Base-by-base conservation (phyloP, 1,140 invertebrate species). In the honey bee (Apis mellifera) region DNA sequence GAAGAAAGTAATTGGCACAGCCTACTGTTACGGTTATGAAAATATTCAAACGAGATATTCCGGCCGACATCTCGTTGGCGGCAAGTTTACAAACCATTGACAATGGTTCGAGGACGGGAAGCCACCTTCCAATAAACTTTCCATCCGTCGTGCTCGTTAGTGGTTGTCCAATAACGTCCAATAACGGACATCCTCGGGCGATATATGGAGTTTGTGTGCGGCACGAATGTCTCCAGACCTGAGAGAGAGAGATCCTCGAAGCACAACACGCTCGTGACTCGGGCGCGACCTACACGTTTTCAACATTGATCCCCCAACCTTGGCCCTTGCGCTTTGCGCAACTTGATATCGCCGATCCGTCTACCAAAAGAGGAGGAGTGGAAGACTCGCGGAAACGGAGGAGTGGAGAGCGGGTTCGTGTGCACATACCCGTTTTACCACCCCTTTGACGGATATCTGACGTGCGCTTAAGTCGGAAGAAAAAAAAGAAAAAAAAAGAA, bases 91-190 rank as follows among this genome's bases (percentile, higher is more conserved):
- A 59, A 42, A 62, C 19, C 59, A 83, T 64, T 77, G 48, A 72
- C 64, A n/a, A 26, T 73, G 54, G 62, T 62, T n/a, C 60, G n/a
- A 60, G 86, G 85, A 74, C 87, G 7, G 84, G 78, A 88, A 89
- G 87, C 85, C 84, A 86, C 82, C 86, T 90, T 88, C 89, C 90
- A 90, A 89, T 90, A 91, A 91, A 89, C 83, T 87, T 89, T 84
- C 84, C 78, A 82, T 88, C 86, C 82, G 72, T 60, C 85, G 57
- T 74, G 87, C 90, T 92, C 89, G 90, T 92, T 92, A 92, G 86
- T 80, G 86, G 85, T 88, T 83, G 89, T 91, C 89, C 87, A 92
- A 90, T 91, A 92, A 90, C 87, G 85, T 90, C 86, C 85, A 90
- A 90, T 92, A 91, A 91, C 82, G 77, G 84, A 81, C 86, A 86